Evolutionary conservation across 2,113 vertebrate genomes (phyloP).

Genomic region (Chelonoidis abingdonii): DNA sequence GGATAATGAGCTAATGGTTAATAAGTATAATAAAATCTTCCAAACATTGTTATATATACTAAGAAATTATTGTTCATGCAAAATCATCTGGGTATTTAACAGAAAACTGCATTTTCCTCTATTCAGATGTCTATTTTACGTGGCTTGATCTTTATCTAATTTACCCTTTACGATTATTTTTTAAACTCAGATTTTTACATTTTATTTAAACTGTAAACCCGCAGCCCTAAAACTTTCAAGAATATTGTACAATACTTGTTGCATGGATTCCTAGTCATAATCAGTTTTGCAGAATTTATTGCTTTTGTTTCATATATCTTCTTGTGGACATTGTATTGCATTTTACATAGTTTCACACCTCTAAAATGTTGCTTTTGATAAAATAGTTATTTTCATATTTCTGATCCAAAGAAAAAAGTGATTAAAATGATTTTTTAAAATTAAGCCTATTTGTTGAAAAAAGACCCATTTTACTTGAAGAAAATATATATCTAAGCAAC

Average conservation of each 20-base stretch:
- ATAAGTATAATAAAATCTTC: background rate
- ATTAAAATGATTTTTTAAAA: background rate
- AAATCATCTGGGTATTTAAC: rapidly evolving
- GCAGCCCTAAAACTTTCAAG: background rate
- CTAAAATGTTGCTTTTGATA: background rate
- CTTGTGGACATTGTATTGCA: background rate
- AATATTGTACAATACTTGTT: background rate
- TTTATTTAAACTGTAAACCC: background rate
- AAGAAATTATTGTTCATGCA: background rate
- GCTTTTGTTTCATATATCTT: background rate
- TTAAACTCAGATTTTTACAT: background rate
- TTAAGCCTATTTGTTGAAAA: background rate
- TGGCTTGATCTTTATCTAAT: background rate
- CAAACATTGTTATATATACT: background rate
- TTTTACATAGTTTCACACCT: background rate
- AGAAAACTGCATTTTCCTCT: background rate
- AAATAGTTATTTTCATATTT: background rate
- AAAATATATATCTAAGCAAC: background rate
- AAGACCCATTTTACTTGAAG: background rate
- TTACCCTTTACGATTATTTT: background rate
- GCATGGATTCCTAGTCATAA: background rate
- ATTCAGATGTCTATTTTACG: background rate
- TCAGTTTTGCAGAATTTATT: background rate
- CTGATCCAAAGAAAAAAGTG: background rate
- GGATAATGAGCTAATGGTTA: rapidly evolving